phyloP scores from a whole-genome alignment of 2,888 invertebrate genomes.

The Sminthurinus aureus region DNA sequence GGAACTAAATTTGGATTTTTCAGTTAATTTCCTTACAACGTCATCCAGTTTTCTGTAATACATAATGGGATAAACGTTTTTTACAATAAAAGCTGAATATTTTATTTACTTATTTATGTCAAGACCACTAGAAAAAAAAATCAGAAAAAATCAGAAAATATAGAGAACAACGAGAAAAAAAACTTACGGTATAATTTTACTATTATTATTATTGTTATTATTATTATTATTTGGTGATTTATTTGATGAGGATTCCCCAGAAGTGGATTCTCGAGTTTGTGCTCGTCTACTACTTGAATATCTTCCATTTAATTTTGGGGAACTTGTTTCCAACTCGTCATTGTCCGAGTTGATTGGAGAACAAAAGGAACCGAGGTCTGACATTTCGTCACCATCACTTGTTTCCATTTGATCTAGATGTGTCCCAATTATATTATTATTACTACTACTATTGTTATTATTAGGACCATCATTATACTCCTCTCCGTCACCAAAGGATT shows the following conservation, averaged over 20 bases:
- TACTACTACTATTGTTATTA: neutral
- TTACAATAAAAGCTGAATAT: conserved; percentile 40
- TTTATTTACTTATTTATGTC: no score
- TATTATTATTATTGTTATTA: conserved; percentile 34
- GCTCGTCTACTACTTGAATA: conserved; percentile 24
- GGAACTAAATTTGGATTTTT: conserved; percentile 72
- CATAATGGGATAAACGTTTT: conserved; percentile 72
- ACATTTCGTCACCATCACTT: conserved; percentile 57
- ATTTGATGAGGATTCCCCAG: conserved; percentile 43
- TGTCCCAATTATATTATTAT: neutral
- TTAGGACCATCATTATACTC: conserved; percentile 22
- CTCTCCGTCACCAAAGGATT: conserved; percentile 12
- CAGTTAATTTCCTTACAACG: conserved; percentile 81
- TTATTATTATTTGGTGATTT: conserved; percentile 42
- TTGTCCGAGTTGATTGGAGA: conserved; percentile 42
- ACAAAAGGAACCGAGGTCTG: conserved; percentile 55
- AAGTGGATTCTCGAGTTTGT: conserved; percentile 38
- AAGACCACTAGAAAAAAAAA: no score
- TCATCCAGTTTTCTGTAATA: conserved; percentile 73
- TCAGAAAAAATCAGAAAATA: no score
- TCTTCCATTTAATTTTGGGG: conserved; percentile 37
- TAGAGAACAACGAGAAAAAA: no score
- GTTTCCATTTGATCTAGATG: conserved; percentile 42
- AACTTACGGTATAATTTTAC: no score
- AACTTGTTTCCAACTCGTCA: conserved; percentile 40